These are phyloP conservation scores for Bursaphelenchus mucronatus DNA, from an alignment of 1,140 invertebrate species.

Conservation along the genomic window DNA sequence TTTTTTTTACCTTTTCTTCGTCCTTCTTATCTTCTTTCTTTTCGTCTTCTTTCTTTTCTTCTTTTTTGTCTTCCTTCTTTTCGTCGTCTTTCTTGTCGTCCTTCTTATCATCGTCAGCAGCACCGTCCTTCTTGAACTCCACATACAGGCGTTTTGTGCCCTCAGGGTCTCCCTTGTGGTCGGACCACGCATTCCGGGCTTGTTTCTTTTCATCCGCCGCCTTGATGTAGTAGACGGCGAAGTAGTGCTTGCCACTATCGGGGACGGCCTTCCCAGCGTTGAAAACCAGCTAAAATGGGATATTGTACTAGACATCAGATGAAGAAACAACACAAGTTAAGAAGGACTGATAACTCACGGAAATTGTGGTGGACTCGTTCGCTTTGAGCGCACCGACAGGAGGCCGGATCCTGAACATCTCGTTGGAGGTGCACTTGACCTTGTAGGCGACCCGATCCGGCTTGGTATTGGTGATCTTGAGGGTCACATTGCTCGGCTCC, in stretches of 20 bases:
- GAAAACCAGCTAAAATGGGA: conserved; percentile 36
- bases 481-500: conserved; percentile 21
- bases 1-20: no score
- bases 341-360: conserved; percentile 18
- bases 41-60: conserved; percentile 34
- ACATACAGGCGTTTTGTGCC: conserved; percentile 39
- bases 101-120: conserved; percentile 27
- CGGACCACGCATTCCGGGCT: conserved; percentile 24
- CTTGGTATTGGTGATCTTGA: conserved; percentile 40
- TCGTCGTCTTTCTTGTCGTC: conserved; percentile 8
- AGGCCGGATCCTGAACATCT: conserved; percentile 53
- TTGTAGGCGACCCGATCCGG: conserved; percentile 37
- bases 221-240: conserved; percentile 46
- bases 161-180: conserved; percentile 34
- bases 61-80: not conserved
- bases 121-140: conserved; percentile 45
- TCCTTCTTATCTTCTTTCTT: conserved; percentile 23
- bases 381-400: conserved; percentile 37
- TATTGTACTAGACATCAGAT: not conserved
- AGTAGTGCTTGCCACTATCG: conserved; percentile 48
- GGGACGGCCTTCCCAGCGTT: conserved; percentile 44
- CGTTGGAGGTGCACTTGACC: conserved; percentile 51
- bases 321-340: not conserved
- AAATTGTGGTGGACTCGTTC: conserved; percentile 25
- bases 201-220: conserved; percentile 35